Evolutionary conservation across 2,888 invertebrate genomes (phyloP), one percentile per base, ranked within the genome.

Genomic region (Ormyrus thymus): DNA sequence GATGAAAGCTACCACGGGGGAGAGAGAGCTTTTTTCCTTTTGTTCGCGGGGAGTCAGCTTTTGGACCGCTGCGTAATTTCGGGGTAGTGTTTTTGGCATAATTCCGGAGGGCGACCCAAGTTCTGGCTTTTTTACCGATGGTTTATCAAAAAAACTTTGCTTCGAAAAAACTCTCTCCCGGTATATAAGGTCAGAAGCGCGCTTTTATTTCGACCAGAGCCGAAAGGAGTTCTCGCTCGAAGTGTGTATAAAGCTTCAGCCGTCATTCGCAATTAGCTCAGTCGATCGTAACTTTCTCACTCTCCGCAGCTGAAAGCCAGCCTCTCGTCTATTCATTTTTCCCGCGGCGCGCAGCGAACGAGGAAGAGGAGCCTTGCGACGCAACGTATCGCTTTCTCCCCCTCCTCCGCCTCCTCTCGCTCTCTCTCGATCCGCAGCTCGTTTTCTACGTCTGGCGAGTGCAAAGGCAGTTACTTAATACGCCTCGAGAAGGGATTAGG

Each of bases 381-480:
- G 11, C 58, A 15, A 70, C 59, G 50, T 59, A 70, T 70, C 70
- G 70, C 29, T 70, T 69, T 69, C 56, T 53, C 13, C 55, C 29
- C 29, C 29, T 29, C n/a, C n/a, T n/a, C 29, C 29, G 1, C 3
- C 29, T 29, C 29, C 29, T 29, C 29, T 29, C 29, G 2, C 29
- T 29, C 29, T 29, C n/a, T n/a, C n/a, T n/a, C n/a, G n/a, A n/a
- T n/a, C 29, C 29, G 4, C 29, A 29, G 61, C 62, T 11, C 62
- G 62, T 46, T 8, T 43, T 8, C 48, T 6, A 13, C 45, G 11
- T 46, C 11, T 64, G 10, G 50, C 29, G 29, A 58, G 29, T 59
- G 59, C 76, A 79, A 29, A 80, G 89, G 79, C 82, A 82, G 89
- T 87, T 85, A 89, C 84, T 89, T 87, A 88, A 89, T 88, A 87